Evolutionary conservation across 2,888 invertebrate species (phyloP), one percentile per base, ranked within the genome.

Genomic region (Drosophila tanythrix): DNA sequence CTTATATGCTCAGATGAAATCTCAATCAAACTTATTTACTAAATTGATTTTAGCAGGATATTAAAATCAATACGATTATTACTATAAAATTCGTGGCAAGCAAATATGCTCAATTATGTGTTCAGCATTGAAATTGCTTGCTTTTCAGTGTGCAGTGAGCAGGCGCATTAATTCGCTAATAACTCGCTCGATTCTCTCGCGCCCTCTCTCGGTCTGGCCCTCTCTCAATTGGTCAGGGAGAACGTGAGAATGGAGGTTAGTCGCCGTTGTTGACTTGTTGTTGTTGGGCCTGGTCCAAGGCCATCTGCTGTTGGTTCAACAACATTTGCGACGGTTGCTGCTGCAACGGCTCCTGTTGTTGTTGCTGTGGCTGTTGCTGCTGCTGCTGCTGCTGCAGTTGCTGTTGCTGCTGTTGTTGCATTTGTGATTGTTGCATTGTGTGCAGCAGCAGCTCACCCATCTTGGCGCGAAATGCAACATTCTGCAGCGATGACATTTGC

Each of bases 401-500:
- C 1, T 52, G 70, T 1, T 40, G 67, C 1, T 53, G 76, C 31
- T 69, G 73, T 25, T 62, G 84, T 48, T 59, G 70, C 67, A 76
- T 56, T 25, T 68, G 69, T 35, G 78, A 59, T 25, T 86, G 75
- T 8, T 85, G 89, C 82, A 91, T 84, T 7, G 90, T 91, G 48
- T 85, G 86, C 52, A 91, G 69, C 65, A 91, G 59, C 29, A 89
- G 58, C 15, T 91, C 91, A 21, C 91, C 88, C 91, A 91, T 91
- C 65, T 81, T 86, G 58, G 91, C 90, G 46, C 91, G 89, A 79
- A 92, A 91, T 70, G 79, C 79, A 21, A 92, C 70, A 68, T 91
- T 92, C 62, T 92, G 90, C 25, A 91, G 60, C 29, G 90, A 81
- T 38, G 81, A 70, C 91, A 92, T 92, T 77, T 91, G 89, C 72